A percentile compares a stretch with the other conserved stretches of the same genome.
phyloP scores from a whole-genome alignment of 2,888 invertebrate genomes.

The Pantelozetes paolii region DNA sequence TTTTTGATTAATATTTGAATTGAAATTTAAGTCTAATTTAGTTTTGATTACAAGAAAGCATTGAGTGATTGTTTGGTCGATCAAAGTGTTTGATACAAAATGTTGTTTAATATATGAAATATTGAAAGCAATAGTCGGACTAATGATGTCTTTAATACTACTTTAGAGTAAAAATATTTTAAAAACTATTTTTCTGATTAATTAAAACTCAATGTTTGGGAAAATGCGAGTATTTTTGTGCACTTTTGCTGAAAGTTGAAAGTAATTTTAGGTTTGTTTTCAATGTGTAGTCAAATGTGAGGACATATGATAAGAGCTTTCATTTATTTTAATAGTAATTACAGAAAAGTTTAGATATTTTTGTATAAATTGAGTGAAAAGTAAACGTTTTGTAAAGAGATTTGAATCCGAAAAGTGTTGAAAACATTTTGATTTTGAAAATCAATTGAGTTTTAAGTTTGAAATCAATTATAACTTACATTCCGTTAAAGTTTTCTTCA shows the following conservation, averaged over 20 bases:
- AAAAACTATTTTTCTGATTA: neutral
- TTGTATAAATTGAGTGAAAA: neutral
- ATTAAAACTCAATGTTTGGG: no score
- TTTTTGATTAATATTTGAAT: no score
- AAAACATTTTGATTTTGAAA: neutral
- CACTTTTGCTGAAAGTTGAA: no score
- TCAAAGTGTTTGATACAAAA: neutral
- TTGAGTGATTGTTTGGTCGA: neutral
- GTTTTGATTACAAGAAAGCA: neutral
- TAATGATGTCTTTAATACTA: neutral
- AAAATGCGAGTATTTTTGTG: no score
- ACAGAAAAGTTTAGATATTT: neutral
- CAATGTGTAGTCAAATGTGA: neutral
- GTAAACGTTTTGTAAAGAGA: neutral
- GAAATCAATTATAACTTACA: neutral
- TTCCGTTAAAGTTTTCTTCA: conserved; percentile 9
- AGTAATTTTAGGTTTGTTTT: neutral
- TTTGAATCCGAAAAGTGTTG: neutral
- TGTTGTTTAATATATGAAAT: neutral
- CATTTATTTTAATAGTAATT: neutral
- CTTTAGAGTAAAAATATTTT: neutral
- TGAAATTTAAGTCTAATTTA: no score
- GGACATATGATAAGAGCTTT: neutral
- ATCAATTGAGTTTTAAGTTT: neutral
- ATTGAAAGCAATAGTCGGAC: neutral